These are phyloP conservation scores for Drosophila nr. perissopoda DNA, from an alignment of 2,888 invertebrate species.

Conservation along the genomic window DNA sequence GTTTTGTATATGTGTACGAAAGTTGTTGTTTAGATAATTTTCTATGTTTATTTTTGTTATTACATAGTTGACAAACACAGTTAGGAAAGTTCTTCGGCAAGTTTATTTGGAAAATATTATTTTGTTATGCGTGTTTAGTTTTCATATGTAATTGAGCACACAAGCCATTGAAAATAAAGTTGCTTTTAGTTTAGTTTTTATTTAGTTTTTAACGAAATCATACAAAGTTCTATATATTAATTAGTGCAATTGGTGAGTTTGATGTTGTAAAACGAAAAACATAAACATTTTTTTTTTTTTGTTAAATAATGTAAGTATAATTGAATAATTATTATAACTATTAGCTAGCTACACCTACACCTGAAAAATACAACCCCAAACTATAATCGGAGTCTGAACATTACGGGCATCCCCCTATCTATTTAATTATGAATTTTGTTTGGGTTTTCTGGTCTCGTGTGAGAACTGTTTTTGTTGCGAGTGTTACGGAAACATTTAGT, in stretches of 20 bases:
- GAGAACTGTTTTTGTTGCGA: slow-evolving; percentile 17
- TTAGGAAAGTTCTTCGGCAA: slow-evolving; percentile 44
- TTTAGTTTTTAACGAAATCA: slow-evolving; percentile 29
- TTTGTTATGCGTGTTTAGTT: slow-evolving; percentile 64
- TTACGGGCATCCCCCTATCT: background rate
- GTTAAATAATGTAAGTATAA: slow-evolving; percentile 48
- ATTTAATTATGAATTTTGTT: background rate
- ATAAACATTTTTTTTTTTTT: slow-evolving; percentile 1
- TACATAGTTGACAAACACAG: slow-evolving; percentile 36
- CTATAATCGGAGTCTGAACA: background rate
- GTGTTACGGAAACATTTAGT: slow-evolving; percentile 35
- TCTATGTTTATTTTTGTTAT: slow-evolving; percentile 29
- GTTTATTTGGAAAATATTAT: slow-evolving; percentile 38
- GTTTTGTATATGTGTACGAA: slow-evolving; percentile 39
- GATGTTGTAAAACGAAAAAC: slow-evolving; percentile 49
- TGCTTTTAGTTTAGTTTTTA: slow-evolving; percentile 19
- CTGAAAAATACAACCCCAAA: slow-evolving; percentile 11
- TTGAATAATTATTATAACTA: slow-evolving; percentile 22
- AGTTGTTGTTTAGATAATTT: slow-evolving; percentile 31
- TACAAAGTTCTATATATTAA: slow-evolving; percentile 40
- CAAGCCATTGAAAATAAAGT: slow-evolving; percentile 57
- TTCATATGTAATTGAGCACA: slow-evolving; percentile 46
- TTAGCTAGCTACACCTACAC: slow-evolving; percentile 8
- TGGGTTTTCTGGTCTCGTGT: background rate
- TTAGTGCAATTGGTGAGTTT: slow-evolving; percentile 70